A percentile compares a stretch with the other conserved stretches of the same genome.
Evolutionary conservation across 2,797 vertebrate species (phyloP).

Genomic region (Distichodus sexfasciatus): DNA sequence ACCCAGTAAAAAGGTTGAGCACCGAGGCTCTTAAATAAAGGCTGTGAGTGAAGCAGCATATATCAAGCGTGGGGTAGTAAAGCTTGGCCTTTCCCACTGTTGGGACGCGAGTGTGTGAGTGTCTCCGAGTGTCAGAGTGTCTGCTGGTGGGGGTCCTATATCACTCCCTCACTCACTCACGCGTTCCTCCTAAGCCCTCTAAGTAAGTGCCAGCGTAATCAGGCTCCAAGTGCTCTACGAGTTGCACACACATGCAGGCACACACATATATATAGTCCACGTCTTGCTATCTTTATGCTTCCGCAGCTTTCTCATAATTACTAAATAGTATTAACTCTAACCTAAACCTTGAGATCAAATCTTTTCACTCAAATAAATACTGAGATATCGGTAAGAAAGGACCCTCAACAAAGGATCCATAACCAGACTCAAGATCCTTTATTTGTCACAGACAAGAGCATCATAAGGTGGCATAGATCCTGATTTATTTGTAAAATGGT

Average conservation of each 20-base stretch:
- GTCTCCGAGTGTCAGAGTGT: constrained; percentile 71
- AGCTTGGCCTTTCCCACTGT: constrained; percentile 73
- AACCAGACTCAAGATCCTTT: too few species aligned
- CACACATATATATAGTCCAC: constrained; percentile 6
- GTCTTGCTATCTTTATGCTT: too few species aligned
- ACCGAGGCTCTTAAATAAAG: constrained; percentile 73
- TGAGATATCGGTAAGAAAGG: too few species aligned
- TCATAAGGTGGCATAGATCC: too few species aligned
- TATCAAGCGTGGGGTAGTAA: constrained; percentile 73
- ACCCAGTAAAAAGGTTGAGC: constrained; percentile 57
- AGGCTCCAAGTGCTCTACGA: constrained; percentile 69
- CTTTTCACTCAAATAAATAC: too few species aligned
- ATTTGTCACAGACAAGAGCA: too few species aligned
- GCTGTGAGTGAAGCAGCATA: constrained; percentile 64
- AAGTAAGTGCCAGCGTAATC: constrained; percentile 80
- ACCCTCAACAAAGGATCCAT: too few species aligned
- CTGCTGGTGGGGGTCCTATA: constrained; percentile 69
- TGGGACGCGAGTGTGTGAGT: constrained; percentile 74
- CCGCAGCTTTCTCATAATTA: too few species aligned
- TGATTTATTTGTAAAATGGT: too few species aligned
- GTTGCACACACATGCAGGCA: not conserved
- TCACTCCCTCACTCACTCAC: constrained; percentile 65
- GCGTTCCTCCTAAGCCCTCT: constrained; percentile 54
- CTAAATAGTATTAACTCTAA: too few species aligned
- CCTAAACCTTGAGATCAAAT: too few species aligned